A percentile compares a stretch with the other conserved stretches of the same genome.
Conservation (phyloP, 1,140 invertebrate genomes). For the Pseudachorutes palmiensis region DNA sequence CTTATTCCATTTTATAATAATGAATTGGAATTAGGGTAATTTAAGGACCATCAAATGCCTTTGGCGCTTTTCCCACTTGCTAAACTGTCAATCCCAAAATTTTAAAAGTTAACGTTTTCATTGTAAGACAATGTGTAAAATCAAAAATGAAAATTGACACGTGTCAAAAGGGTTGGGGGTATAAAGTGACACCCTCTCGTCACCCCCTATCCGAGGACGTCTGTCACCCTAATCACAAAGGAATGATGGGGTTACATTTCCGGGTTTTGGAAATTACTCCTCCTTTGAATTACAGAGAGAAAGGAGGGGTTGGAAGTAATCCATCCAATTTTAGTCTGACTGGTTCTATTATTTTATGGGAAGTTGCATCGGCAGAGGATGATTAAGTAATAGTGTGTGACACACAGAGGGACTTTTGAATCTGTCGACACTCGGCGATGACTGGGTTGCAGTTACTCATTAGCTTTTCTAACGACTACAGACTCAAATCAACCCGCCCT, state of each 20-base stretch:
- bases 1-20: no score
- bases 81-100: no score
- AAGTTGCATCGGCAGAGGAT: background rate
- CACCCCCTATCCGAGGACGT: no score
- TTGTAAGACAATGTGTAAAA: constrained; percentile 5
- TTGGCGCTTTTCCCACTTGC: no score
- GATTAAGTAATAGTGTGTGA: background rate
- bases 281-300: no score
- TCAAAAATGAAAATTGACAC: constrained; percentile 30
- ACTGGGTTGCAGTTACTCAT: background rate
- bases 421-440: background rate
- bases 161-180: constrained; percentile 17
- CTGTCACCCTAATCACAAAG: constrained; percentile 24
- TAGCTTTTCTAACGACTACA: background rate
- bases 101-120: no score
- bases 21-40: no score
- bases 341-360: background rate
- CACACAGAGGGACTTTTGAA: background rate
- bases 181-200: no score
- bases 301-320: background rate
- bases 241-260: constrained; percentile 33
- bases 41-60: no score
- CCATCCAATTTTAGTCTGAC: background rate
- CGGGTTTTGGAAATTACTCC: constrained; percentile 19
- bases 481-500: background rate